Evolutionary conservation across 2,888 invertebrate species (phyloP).

Genomic region (Podabrus alpinus): DNA sequence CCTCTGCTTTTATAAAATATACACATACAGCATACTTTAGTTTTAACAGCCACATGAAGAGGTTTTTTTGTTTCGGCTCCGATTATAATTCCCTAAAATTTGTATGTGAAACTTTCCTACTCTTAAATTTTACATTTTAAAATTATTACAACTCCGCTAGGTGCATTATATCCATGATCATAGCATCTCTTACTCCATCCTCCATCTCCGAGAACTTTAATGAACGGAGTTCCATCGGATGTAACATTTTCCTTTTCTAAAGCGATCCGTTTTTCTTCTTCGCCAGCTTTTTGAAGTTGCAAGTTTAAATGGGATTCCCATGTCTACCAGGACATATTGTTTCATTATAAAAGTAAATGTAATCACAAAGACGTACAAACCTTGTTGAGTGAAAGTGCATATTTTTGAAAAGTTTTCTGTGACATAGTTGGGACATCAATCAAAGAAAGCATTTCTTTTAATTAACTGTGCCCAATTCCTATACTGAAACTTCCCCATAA

Average conservation of each 20-base stretch:
- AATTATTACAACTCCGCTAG: neutral
- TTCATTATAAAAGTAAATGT: neutral
- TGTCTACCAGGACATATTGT: neutral
- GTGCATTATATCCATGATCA: neutral
- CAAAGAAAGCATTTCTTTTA: neutral
- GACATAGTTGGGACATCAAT: neutral
- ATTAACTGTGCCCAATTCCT: conserved; percentile 1
- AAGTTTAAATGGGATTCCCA: neutral
- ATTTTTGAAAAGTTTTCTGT: neutral
- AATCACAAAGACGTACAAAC: neutral
- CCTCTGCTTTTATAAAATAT: neutral
- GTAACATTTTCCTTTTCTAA: neutral
- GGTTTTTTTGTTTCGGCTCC: neutral
- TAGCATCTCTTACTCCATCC: neutral
- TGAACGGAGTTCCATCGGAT: neutral
- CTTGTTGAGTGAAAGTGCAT: neutral
- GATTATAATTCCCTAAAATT: neutral
- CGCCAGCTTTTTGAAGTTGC: neutral
- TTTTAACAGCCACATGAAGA: neutral
- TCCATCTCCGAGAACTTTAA: neutral
- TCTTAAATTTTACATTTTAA: neutral
- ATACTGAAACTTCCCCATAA: neutral
- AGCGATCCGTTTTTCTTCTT: neutral
- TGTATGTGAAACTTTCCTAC: neutral
- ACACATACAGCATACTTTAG: neutral